A percentile compares a stretch with the other conserved stretches of the same genome.
These are phyloP conservation scores for Enteromius unitaeniatus DNA, from an alignment of 2,797 vertebrate genomes.

Conservation along the genomic window DNA sequence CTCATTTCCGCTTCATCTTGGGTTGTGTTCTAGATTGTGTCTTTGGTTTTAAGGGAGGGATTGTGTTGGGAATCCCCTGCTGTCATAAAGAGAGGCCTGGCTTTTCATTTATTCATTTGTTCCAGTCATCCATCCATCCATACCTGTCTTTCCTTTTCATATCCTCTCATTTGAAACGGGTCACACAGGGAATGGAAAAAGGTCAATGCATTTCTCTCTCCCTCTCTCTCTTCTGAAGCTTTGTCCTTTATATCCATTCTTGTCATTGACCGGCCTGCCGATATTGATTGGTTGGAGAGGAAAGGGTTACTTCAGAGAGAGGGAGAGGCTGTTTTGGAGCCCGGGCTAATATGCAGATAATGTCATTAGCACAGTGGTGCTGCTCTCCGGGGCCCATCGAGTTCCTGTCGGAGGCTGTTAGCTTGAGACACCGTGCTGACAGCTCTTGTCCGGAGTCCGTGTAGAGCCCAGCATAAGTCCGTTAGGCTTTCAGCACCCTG, in stretches of 20 bases:
- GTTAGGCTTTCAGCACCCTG: constrained; percentile 64
- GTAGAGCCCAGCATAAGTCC: constrained; percentile 50
- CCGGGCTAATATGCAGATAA: constrained; percentile 70
- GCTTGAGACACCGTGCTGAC: constrained; percentile 68
- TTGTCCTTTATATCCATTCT: constrained; percentile 23
- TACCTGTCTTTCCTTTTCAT: constrained; percentile 60
- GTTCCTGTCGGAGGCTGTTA: constrained; percentile 68
- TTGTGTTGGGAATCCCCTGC: constrained; percentile 28
- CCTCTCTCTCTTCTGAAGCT: constrained; percentile 5
- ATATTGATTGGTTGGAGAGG: constrained; percentile 53
- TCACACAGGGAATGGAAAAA: constrained; percentile 65
- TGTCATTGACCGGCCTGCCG: constrained; percentile 39
- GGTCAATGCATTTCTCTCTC: constrained; percentile 59
- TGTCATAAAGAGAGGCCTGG: background rate
- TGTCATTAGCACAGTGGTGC: constrained; percentile 63
- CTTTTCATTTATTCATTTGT: constrained; percentile 66
- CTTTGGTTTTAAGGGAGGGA: constrained; percentile 2
- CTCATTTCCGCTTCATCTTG: constrained; percentile 55
- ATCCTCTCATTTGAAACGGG: constrained; percentile 67
- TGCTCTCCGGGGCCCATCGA: constrained; percentile 66
- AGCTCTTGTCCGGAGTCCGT: constrained; percentile 65
- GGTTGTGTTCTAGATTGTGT: constrained; percentile 31
- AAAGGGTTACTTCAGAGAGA: constrained; percentile 38
- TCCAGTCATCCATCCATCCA: constrained; percentile 57
- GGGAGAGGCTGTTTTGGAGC: constrained; percentile 58